A percentile compares a stretch with the other conserved stretches of the same genome.
Evolutionary conservation across 2,113 vertebrate species (phyloP).

Genomic region (Siphamia tubifer): DNA sequence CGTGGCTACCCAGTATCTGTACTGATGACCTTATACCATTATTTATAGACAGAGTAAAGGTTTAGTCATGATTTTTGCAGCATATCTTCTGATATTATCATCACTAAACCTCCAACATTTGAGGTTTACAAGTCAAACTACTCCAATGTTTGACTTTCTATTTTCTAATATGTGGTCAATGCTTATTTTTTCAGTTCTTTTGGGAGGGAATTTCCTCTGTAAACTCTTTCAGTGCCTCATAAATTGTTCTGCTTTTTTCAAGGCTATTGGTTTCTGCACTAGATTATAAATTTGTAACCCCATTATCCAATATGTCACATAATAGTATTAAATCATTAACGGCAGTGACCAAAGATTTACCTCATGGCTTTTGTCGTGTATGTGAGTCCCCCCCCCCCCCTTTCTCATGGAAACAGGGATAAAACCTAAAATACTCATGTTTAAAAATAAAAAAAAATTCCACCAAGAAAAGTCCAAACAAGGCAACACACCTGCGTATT

Average conservation of each 20-base stretch:
- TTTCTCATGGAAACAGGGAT: neutral
- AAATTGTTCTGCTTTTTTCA: slow-evolving; percentile 5
- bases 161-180: too few relatives aligned
- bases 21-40: neutral
- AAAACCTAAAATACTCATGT: neutral
- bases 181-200: too few relatives aligned
- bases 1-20: neutral
- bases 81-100: too few relatives aligned
- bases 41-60: neutral
- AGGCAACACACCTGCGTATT: slow-evolving; percentile 9
- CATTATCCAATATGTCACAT: slow-evolving; percentile 11
- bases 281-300: neutral
- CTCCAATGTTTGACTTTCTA: too few relatives aligned
- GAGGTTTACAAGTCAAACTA: too few relatives aligned
- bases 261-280: slow-evolving; percentile 4
- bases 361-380: neutral
- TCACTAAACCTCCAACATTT: too few relatives aligned
- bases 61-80: neutral
- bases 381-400: too few relatives aligned
- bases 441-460: neutral
- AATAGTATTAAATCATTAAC: neutral
- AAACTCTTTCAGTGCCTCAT: neutral
- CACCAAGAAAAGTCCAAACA: slow-evolving; percentile 17
- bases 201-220: neutral
- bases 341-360: neutral